These are phyloP conservation scores for Drosophila limbata DNA, from an alignment of 2,888 invertebrate genomes.

Conservation along the genomic window DNA sequence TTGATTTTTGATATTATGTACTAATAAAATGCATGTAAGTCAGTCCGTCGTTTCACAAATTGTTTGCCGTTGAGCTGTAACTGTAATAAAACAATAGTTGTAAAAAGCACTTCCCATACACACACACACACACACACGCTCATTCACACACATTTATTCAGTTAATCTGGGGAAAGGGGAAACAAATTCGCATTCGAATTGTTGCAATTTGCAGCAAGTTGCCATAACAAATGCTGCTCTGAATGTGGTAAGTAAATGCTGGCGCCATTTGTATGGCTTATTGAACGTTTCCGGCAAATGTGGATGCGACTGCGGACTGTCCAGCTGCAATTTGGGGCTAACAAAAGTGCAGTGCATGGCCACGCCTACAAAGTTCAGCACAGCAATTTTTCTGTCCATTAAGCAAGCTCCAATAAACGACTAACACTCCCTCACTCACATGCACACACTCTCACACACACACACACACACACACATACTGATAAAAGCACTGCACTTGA, in stretches of 20 bases:
- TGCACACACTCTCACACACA: slow-evolving; percentile 18
- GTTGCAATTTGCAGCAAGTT: slow-evolving; percentile 51
- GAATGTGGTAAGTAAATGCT: slow-evolving; percentile 8
- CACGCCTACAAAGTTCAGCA: slow-evolving; percentile 54
- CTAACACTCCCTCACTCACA: slow-evolving; percentile 7
- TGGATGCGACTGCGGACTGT: slow-evolving; percentile 38
- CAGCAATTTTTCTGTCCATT: slow-evolving; percentile 59
- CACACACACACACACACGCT: slow-evolving; percentile 14
- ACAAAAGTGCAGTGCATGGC: slow-evolving; percentile 48
- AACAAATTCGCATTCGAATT: slow-evolving; percentile 53
- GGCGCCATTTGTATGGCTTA: slow-evolving; percentile 52
- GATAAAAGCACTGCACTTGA: slow-evolving; percentile 62
- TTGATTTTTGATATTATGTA: slow-evolving; percentile 72
- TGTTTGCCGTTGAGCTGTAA: slow-evolving; percentile 67
- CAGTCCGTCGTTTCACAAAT: slow-evolving; percentile 82
- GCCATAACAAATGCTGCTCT: slow-evolving; percentile 18
- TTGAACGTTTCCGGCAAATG: slow-evolving; percentile 43
- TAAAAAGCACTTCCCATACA: slow-evolving; percentile 12
- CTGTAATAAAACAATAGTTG: slow-evolving; percentile 37
- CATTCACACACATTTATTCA: slow-evolving; percentile 6
- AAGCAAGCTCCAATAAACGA: slow-evolving; percentile 42
- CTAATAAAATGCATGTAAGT: slow-evolving; percentile 81
- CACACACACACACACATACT: slow-evolving; percentile 25
- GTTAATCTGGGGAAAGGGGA: slow-evolving; percentile 43
- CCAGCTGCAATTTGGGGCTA: slow-evolving; percentile 29